A percentile compares a stretch with the other conserved stretches of the same genome.
Conservation (phyloP, 2,113 vertebrate species). For the Nyctereutes procyonoides region DNA sequence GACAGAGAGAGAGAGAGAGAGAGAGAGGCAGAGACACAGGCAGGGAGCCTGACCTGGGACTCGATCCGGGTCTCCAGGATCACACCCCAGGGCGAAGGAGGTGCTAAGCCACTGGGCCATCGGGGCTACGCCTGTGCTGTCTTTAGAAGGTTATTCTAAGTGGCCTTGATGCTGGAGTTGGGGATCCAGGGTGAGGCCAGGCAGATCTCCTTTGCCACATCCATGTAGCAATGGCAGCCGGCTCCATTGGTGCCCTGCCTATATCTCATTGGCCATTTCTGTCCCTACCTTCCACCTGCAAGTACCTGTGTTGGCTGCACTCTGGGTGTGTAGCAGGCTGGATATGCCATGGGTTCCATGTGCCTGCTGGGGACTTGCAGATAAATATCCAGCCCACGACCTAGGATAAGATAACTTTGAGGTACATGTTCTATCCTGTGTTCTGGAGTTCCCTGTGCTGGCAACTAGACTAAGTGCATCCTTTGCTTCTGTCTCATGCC, state of each 20-base stretch:
- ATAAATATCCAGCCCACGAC: neutral
- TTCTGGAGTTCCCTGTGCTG: neutral
- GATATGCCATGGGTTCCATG: rapidly evolving
- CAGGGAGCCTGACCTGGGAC: no score
- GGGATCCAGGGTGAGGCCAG: rapidly evolving
- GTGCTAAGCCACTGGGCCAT: no score
- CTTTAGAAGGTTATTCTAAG: neutral
- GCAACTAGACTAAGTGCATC: no score
- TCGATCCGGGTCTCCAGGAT: no score
- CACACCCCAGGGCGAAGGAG: no score
- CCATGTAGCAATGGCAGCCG: neutral
- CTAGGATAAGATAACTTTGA: rapidly evolving
- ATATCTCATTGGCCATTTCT: neutral
- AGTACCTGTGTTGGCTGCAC: rapidly evolving
- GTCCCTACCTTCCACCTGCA: neutral
- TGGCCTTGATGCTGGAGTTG: neutral
- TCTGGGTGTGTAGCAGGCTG: no score
- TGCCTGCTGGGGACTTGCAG: neutral
- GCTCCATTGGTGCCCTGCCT: neutral
- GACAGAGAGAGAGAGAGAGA: no score
- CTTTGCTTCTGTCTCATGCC: rapidly evolving
- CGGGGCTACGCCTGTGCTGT: no score
- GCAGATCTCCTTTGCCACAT: rapidly evolving
- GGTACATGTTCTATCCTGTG: rapidly evolving
- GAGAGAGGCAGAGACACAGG: no score